Evolutionary conservation across 2,888 invertebrate species (phyloP).

Genomic region (Andrena haemorrhoa): DNA sequence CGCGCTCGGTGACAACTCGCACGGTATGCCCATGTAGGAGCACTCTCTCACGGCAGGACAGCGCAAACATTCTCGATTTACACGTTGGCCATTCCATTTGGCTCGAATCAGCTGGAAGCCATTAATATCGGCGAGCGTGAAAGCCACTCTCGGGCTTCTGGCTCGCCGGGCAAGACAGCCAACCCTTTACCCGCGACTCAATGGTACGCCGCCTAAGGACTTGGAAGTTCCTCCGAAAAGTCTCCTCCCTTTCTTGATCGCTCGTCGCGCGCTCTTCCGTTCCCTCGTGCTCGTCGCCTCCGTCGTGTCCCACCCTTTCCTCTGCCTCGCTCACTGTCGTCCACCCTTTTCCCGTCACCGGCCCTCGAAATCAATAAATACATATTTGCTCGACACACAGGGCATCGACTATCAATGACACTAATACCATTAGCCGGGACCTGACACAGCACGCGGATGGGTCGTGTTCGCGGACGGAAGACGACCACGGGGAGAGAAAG

Average conservation of each 20-base stretch:
- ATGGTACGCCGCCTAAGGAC: conserved; percentile 32
- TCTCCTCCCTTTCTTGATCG: conserved; percentile 1
- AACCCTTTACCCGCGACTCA: conserved; percentile 65
- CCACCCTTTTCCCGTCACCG: conserved; percentile 33
- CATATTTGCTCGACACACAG: conserved; percentile 79
- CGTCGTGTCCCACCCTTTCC: conserved; percentile 9
- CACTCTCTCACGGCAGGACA: conserved; percentile 63
- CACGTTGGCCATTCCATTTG: conserved; percentile 79
- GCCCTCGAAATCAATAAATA: conserved; percentile 79
- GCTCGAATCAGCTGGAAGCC: conserved; percentile 76
- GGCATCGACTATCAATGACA: conserved; percentile 81
- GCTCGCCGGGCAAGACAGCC: conserved; percentile 66
- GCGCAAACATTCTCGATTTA: conserved; percentile 79
- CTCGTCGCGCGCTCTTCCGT: not conserved
- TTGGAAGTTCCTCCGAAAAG: conserved; percentile 46
- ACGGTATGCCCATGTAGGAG: conserved; percentile 59
- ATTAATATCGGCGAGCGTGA: conserved; percentile 75
- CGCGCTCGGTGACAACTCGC: conserved; percentile 54
- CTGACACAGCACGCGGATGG: conserved; percentile 63
- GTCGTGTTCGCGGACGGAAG: conserved; percentile 43
- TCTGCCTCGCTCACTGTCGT: not conserved
- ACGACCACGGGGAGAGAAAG: conserved; percentile 6
- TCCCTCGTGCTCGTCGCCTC: not conserved
- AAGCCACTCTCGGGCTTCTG: conserved; percentile 72
- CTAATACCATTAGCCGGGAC: conserved; percentile 80